These are phyloP conservation scores for Drosophila demipolita DNA, from an alignment of 2,888 invertebrate species.

Conservation along the genomic window DNA sequence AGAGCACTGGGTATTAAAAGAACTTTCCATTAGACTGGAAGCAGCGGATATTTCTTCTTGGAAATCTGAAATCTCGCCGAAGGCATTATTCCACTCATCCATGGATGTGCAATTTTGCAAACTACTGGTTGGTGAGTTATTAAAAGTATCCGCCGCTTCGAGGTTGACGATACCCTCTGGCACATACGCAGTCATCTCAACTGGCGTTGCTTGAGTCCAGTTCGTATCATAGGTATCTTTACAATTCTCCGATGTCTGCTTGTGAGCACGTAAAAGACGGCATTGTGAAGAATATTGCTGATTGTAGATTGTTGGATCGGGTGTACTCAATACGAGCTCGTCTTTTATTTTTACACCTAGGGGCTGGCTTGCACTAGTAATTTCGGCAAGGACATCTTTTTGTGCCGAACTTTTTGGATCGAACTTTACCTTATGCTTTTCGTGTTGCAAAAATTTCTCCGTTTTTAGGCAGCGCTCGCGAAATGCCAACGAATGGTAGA, in stretches of 20 bases:
- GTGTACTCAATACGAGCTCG: neutral
- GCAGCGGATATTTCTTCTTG: neutral
- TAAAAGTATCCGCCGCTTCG: neutral
- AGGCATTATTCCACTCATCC: neutral
- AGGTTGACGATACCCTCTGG: too few relatives aligned
- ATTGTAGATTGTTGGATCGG: neutral
- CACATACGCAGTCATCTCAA: neutral
- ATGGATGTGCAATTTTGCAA: neutral
- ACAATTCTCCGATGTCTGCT: neutral
- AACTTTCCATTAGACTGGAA: neutral
- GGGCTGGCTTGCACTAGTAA: neutral
- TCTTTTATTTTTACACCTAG: neutral
- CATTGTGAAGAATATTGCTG: neutral
- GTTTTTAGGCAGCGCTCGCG: slow-evolving; percentile 42
- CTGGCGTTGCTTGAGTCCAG: neutral
- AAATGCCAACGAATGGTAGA: slow-evolving; percentile 42
- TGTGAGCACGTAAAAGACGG: neutral
- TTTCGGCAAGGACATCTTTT: neutral
- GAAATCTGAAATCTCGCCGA: neutral
- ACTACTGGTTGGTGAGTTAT: neutral
- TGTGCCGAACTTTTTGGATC: neutral
- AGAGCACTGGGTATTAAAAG: neutral
- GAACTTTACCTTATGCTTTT: neutral
- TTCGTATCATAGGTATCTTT: neutral
- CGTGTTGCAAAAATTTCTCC: slow-evolving; percentile 15